These are phyloP conservation scores for Anas flavirostris DNA, from an alignment of 2,797 vertebrate species.

Conservation along the genomic window DNA sequence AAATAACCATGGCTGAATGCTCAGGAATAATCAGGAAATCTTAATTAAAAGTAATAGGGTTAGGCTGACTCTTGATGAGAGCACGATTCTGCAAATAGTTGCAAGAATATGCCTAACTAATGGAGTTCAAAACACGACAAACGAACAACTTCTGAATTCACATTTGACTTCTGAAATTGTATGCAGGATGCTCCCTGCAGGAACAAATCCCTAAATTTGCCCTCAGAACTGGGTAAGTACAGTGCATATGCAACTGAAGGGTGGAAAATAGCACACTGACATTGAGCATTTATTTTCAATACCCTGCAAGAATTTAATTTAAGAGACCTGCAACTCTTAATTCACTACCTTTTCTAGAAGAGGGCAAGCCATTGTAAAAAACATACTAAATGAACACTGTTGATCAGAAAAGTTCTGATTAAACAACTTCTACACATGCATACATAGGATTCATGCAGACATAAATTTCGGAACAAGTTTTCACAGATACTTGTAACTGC, in stretches of 20 bases:
- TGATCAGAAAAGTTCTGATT: not conserved
- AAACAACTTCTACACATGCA: not conserved
- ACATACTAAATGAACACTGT: not conserved
- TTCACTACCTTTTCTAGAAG: not conserved
- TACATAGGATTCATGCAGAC: not conserved
- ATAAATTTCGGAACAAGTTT: not conserved
- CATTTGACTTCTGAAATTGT: not conserved
- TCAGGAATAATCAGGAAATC: slow-evolving; percentile 32
- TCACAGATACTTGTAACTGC: not conserved
- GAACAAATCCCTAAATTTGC: not conserved
- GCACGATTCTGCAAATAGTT: not conserved
- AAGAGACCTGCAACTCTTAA: rapidly evolving
- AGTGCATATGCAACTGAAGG: not conserved
- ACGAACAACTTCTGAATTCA: not conserved
- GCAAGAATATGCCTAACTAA: not conserved
- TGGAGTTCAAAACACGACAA: not conserved
- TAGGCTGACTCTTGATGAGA: not conserved
- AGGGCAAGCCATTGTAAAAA: not conserved
- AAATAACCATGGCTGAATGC: not conserved
- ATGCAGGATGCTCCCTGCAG: not conserved
- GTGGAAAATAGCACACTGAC: not conserved
- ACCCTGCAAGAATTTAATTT: not conserved
- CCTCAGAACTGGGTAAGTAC: not conserved
- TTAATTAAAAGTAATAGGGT: slow-evolving; percentile 30
- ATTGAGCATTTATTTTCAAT: rapidly evolving